These are phyloP conservation scores for Elysia chlorotica DNA, from an alignment of 1,140 invertebrate genomes.

Conservation along the genomic window DNA sequence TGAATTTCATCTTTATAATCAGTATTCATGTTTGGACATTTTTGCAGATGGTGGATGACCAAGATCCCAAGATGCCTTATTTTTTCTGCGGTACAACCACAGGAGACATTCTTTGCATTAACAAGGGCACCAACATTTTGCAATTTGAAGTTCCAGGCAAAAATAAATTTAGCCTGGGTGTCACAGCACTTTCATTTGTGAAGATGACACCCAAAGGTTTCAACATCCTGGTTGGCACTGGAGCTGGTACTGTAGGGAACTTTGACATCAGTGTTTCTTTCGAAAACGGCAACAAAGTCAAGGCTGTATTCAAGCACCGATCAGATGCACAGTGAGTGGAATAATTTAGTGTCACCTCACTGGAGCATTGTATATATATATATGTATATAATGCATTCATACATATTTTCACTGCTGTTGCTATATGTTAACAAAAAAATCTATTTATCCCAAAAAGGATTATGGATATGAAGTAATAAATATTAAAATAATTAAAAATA, in stretches of 20 bases:
- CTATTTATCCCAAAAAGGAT: too few relatives aligned
- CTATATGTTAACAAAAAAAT: too few relatives aligned
- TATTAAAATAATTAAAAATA: too few relatives aligned
- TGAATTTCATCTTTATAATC: too few relatives aligned
- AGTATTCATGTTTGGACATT: too few relatives aligned
- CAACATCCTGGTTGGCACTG: conserved; percentile 77
- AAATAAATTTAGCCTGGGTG: conserved; percentile 65
- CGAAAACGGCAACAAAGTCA: conserved; percentile 30
- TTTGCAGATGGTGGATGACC: conserved; percentile 29
- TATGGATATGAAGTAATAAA: too few relatives aligned
- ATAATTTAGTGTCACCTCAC: too few relatives aligned
- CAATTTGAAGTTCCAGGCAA: conserved; percentile 55
- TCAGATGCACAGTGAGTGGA: conserved; percentile 16
- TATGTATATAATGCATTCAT: too few relatives aligned
- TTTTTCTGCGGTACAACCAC: conserved; percentile 85
- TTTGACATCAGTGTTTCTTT: conserved; percentile 33
- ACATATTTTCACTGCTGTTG: too few relatives aligned
- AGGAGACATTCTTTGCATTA: conserved; percentile 69
- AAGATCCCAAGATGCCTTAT: conserved; percentile 44
- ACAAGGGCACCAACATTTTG: conserved; percentile 52
- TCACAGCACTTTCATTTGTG: conserved; percentile 72
- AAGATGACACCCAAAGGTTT: conserved; percentile 35
- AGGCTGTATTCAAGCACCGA: conserved; percentile 27
- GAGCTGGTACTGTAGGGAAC: conserved; percentile 74
- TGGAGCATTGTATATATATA: too few relatives aligned